A percentile compares a stretch with the other conserved stretches of the same genome.
phyloP scores from a whole-genome alignment of 2,888 invertebrate genomes.

The Hecatera dysodea region DNA sequence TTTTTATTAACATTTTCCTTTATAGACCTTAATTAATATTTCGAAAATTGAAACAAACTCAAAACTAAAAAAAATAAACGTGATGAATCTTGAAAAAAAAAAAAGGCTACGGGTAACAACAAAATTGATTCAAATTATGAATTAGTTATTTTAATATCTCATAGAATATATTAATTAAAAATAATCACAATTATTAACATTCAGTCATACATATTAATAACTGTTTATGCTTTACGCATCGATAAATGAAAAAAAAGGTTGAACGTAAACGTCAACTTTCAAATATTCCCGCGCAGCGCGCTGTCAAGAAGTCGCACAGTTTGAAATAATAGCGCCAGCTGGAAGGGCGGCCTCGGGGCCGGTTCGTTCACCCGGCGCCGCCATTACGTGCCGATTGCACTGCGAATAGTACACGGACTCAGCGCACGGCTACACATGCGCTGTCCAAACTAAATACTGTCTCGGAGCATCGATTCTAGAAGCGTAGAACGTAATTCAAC shows the following conservation, averaged over 20 bases:
- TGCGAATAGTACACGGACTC: slow-evolving; percentile 55
- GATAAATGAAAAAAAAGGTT: slow-evolving; percentile 5
- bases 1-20: no score
- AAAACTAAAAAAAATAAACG: neutral
- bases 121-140: neutral
- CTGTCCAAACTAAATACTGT: slow-evolving; percentile 39
- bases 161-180: neutral
- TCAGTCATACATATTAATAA: neutral
- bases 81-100: neutral
- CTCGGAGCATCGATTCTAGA: slow-evolving; percentile 49
- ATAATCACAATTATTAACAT: neutral
- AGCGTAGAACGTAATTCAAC: slow-evolving; percentile 21
- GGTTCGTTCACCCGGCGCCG: slow-evolving; percentile 53
- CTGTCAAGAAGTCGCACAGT: slow-evolving; percentile 46
- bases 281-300: slow-evolving; percentile 58
- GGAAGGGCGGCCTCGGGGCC: slow-evolving; percentile 6
- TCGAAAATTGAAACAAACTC: no score
- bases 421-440: slow-evolving; percentile 59
- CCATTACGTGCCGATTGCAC: slow-evolving; percentile 47
- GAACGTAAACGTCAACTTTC: slow-evolving; percentile 28
- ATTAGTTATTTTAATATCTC: neutral
- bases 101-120: neutral
- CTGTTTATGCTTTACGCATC: neutral
- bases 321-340: slow-evolving; percentile 32
- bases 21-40: no score